Evolutionary conservation across 2,113 vertebrate species (phyloP), one percentile per base, ranked within the genome.

Genomic region (Monarcha castaneiventris): DNA sequence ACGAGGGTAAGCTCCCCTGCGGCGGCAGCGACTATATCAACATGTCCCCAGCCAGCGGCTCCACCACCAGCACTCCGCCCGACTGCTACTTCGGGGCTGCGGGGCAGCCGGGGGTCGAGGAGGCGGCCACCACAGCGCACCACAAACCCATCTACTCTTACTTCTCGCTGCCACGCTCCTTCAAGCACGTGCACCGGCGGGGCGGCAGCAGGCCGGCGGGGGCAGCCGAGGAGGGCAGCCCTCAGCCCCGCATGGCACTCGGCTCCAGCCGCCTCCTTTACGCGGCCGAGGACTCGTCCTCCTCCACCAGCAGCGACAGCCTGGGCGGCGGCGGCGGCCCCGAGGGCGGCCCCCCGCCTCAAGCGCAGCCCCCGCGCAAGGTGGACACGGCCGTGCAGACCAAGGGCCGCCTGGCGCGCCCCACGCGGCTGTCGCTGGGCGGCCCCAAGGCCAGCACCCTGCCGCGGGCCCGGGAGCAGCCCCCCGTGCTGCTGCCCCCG

Each of bases 31-130:
- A 99, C 93, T 99, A 99, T 54, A 99, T 99, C 87, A 99, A 99
- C 96, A 99, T 99, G 98, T 99, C 98, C 13, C 98, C 99, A 3
- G 98, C 98, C 69, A 98, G 98, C 58, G 98, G 98, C 88, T 99
- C 98, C 59, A 98, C 97, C 49, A 98, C 98, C 66, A 98, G 98
- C 96, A 98, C 98, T 41, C 98, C 98, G 2, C 98, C 99, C 0
- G 98, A 99, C 89, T 98, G 98, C 95, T 99, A 98, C 87, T 98
- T 97, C 1, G 92, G 92, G 77, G 89, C 67, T 3, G 8, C 84
- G 7, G 96, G 94, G 48, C 95, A 94, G 78, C 89, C 93, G 23
- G 95, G 85, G 4, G 44, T 83, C 0, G 97, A 97, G 82, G 97
- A 97, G 56, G 76, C 77, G 2, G 29, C 94, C 4, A 4, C 48